Conservation (phyloP, 2,888 invertebrate species). For the Proisotoma minuta region DNA sequence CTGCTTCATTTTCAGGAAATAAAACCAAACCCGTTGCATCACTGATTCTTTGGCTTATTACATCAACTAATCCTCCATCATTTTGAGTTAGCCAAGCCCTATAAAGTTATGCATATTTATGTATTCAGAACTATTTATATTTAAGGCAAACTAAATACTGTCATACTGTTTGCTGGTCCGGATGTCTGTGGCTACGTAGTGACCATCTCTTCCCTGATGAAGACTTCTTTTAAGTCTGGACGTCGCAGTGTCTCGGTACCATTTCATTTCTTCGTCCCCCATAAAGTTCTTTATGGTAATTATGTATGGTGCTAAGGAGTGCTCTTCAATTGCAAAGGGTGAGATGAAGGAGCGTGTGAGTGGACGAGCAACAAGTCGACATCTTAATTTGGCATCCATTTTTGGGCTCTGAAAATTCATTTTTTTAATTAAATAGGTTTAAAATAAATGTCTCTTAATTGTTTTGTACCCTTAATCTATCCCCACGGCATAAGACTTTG, state of each 20-base stretch:
- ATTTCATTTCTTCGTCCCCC: slow-evolving; percentile 43
- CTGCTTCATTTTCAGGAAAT: slow-evolving; percentile 46
- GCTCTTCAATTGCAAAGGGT: slow-evolving; percentile 48
- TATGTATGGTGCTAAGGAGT: slow-evolving; percentile 47
- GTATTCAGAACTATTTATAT: not conserved
- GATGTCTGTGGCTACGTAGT: slow-evolving; percentile 47
- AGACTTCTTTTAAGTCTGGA: slow-evolving; percentile 44
- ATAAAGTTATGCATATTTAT: not conserved
- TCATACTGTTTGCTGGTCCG: slow-evolving; percentile 48
- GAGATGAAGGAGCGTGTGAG: slow-evolving; percentile 44
- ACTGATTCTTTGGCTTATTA: slow-evolving; percentile 39
- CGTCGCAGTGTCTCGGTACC: slow-evolving; percentile 43
- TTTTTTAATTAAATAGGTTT: too few relatives aligned
- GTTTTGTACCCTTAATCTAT: slow-evolving; percentile 48
- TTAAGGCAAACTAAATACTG: not conserved
- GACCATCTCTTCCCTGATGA: slow-evolving; percentile 46
- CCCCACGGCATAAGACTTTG: slow-evolving; percentile 49
- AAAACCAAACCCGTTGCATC: slow-evolving; percentile 40
- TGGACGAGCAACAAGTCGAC: slow-evolving; percentile 34
- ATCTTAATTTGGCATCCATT: slow-evolving; percentile 44
- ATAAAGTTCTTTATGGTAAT: slow-evolving; percentile 47
- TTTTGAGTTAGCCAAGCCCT: slow-evolving; percentile 48
- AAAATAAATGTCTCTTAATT: too few relatives aligned
- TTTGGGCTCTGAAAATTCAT: slow-evolving; percentile 37
- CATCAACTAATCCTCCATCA: slow-evolving; percentile 41